Base-by-base conservation (phyloP, 2,888 invertebrate genomes). In the Tolmerus cingulatus region DNA sequence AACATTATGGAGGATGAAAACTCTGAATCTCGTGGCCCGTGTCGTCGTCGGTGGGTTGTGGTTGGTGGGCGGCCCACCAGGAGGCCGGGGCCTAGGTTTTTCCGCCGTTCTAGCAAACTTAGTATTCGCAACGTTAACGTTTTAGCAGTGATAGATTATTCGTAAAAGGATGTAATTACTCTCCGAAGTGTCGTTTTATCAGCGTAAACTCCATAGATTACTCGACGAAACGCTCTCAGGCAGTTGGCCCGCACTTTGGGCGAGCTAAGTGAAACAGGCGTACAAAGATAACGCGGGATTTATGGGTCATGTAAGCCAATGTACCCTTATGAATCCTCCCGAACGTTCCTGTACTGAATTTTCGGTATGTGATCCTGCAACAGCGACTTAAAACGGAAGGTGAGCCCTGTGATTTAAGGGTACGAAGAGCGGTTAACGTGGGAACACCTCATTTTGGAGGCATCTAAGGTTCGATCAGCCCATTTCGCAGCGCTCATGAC, bases 251-350 rank as follows among this genome's bases (percentile, higher is more conserved):
- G 40, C 84, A 40, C 66, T 34, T 30, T 51, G 7, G 66, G 76
- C 57, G 40, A 57, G 82, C 79, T 88, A 87, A 88, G 87, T 88
- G 78, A 88, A 88, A 85, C 85, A 88, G 84, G 77, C 78, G 23
- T 85, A 57, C 74, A 82, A 16, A 55, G 88, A 88, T 88, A 88
- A 86, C 88, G 84, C 12, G 1, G 87, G 79, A 88, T 87, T 88
- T 87, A 88, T 88, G 87, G 88, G 87, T 87, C 88, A 87, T 88
- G 85, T 88, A 88, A 85, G 74, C 84, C 85, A 86, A 46, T 87
- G 66, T 74, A 84, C 84, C 84, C 66, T 74, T 74, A 84, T 74
- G 84, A 40, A 66, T 84, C 19, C 74, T 19, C 66, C 40, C 14
- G 12, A 74, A 57, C 23, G 37, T 14, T 30, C 74, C 43, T 40